These are phyloP conservation scores for Sander vitreus DNA, from an alignment of 2,113 vertebrate genomes.

Conservation along the genomic window DNA sequence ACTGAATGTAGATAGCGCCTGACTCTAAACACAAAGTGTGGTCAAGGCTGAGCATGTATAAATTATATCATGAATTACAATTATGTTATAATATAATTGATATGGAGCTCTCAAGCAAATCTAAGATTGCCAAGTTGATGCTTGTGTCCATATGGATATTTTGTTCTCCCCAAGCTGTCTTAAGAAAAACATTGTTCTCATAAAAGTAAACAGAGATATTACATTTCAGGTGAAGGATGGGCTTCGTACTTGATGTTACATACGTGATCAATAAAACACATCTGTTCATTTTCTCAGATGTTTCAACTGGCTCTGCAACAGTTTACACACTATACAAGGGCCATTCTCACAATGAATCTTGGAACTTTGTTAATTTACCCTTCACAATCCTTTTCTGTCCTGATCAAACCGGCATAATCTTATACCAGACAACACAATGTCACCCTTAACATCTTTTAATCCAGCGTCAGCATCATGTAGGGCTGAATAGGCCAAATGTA, in stretches of 20 bases:
- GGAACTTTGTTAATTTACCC: not conserved
- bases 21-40: not conserved
- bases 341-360: not conserved
- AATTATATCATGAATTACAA: not conserved
- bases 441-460: not conserved
- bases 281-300: not conserved
- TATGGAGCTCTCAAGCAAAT: constrained; percentile 3
- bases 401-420: not conserved
- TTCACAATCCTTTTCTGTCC: not conserved
- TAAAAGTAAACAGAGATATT: not conserved
- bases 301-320: not conserved
- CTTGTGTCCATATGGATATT: constrained; percentile 10
- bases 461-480: not conserved
- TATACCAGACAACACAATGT: not conserved
- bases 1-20: not conserved
- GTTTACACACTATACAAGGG: not conserved
- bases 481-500: not conserved
- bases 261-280: not conserved
- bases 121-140: not conserved
- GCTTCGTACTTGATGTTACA: not conserved
- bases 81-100: not conserved
- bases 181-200: not conserved
- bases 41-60: not conserved
- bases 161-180: not conserved
- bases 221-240: not conserved